Evolutionary conservation across 2,797 vertebrate genomes (phyloP), one percentile per base, ranked within the genome.

Genomic region (Enteromius unitaeniatus): DNA sequence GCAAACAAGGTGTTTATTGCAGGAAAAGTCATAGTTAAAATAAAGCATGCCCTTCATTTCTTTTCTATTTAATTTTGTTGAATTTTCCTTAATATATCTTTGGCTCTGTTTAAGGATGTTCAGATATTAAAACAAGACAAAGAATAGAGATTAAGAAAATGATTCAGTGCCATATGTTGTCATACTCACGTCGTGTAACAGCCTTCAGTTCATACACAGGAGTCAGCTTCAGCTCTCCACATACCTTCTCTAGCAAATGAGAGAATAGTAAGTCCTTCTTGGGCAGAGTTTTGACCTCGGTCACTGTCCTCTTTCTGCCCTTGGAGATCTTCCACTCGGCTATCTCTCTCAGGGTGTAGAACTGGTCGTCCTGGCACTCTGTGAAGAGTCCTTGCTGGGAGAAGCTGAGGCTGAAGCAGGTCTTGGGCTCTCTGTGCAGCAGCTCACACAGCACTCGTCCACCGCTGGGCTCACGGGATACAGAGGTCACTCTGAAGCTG

Each of bases 131-230:
- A 51, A 51, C 26, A 31, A 53, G 45, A 31, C 4, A 28, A 31
- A 51, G 31, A 14, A 3, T 0, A 23, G 14, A 26, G 23, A 60
- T 60, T 15, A 15, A 62, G 60, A 15, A 62, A 15, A 15, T 2
- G 3, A 45, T 17, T 72, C 9, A 23, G 17, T 51, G 45, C 15
- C 9, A 4, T 9, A 8, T 5, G 15, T 31, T n/a, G n/a, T n/a
- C n/a, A 8, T 26, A 95, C 96, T 96, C 92, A 97, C 96, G 93
- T 89, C 94, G 94, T 92, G 95, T 94, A 74, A 96, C 88, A 65
- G 93, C 95, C 85, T 96, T 94, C 31, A 97, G 90, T 90, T 96
- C 94, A 42, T 97, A 96, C 81, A 97, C 88, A 60, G 96, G 95
- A 0, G 91, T 93, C 60, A 97, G 93, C 84, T 83, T 86, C 89